Conservation (phyloP, 2,797 vertebrate genomes). For the Coregonus suidteri region DNA sequence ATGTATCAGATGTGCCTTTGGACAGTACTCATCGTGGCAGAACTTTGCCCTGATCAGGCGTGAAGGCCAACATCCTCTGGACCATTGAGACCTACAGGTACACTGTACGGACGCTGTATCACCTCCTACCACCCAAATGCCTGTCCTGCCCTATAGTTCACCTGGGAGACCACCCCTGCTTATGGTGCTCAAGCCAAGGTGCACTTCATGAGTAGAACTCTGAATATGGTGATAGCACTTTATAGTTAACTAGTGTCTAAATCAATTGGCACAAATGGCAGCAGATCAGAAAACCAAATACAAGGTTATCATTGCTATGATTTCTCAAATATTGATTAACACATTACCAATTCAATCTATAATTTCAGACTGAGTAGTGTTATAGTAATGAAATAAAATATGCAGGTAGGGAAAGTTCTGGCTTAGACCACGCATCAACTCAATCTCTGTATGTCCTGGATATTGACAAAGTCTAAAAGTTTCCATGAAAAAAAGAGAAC, state of each 20-base stretch:
- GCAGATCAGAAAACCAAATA: neutral
- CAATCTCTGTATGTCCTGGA: too few relatives aligned
- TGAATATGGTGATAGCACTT: neutral
- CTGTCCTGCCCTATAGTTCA: too few relatives aligned
- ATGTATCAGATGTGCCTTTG: neutral
- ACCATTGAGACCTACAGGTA: neutral
- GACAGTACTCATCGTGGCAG: neutral
- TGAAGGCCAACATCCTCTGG: neutral
- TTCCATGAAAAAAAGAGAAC: neutral
- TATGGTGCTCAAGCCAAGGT: too few relatives aligned
- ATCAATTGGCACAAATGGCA: neutral
- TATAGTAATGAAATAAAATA: too few relatives aligned
- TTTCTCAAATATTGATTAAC: neutral
- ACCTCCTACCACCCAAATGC: too few relatives aligned
- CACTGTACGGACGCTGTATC: neutral
- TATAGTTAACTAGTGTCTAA: neutral
- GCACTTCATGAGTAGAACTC: too few relatives aligned
- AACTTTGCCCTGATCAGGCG: neutral
- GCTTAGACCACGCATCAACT: too few relatives aligned
- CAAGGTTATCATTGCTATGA: too few relatives aligned
- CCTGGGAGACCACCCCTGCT: neutral
- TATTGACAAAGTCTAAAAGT: neutral
- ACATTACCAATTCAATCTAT: neutral
- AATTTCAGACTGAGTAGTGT: neutral
- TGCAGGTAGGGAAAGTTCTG: too few relatives aligned